Evolutionary conservation across 2,797 vertebrate genomes (phyloP), one percentile per base, ranked within the genome.

Genomic region (Nyctibius grandis): DNA sequence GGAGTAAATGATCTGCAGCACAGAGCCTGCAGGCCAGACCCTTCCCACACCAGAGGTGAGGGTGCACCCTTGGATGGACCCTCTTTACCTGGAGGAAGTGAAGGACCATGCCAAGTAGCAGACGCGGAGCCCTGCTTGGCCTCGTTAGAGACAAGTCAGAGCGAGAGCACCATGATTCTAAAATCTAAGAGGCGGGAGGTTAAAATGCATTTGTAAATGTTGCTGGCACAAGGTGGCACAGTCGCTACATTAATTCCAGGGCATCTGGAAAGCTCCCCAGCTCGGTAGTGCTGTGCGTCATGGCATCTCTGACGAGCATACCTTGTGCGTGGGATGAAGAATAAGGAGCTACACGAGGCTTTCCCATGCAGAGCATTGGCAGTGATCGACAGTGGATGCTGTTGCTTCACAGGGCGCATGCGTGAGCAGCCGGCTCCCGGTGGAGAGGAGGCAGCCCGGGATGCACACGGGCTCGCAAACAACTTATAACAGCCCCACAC

Each of bases 141-240:
- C 76, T 88, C 1, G 0, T 51, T 34, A 65, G 44, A 70, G 74
- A 73, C 33, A 65, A 82, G 40, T 34, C 57, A 38, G 38, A 85
- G 14, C 9, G 12, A 81, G 68, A 85, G 64, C 60, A 12, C 60
- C 2, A 0, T 33, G 47, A 19, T 53, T 91, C 89, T 57, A 84
- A 72, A 77, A 51, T 48, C 38, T 11, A 13, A 51, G 73, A 84
- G 36, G 28, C 7, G 0, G 36, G 42, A 63, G n/a, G 65, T 61
- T 61, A 31, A 65, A 86, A 63, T n/a, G 40, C 59, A 29, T 87
- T 63, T 88, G 59, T 67, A 64, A 78, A 56, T 78, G 60, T 83
- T 95, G 68, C 91, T 96, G 95, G 92, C 95, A 96, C 95, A 92
- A 95, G 95, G 92, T 96, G 95, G 95, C 95, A 96, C 59, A 96